Percentiles rank a stretch among this genome's conserved stretches.
phyloP scores from a whole-genome alignment of 2,888 invertebrate species.

The Cantharis flavilabris region DNA sequence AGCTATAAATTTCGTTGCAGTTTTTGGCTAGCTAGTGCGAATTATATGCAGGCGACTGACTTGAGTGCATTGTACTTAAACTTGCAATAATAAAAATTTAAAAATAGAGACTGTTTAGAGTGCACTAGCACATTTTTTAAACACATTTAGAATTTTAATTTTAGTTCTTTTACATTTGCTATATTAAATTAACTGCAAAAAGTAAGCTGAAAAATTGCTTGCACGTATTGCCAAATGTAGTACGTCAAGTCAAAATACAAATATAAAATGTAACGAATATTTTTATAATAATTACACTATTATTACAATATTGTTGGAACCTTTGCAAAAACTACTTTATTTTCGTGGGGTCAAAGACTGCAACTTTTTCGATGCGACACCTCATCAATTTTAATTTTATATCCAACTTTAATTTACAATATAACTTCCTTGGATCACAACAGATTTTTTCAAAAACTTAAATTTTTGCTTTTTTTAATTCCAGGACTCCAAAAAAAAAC shows the following conservation, averaged over 20 bases:
- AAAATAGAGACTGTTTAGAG: conserved; percentile 33
- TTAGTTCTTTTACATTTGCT: conserved; percentile 18
- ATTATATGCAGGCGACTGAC: conserved; percentile 24
- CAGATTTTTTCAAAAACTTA: too few species aligned
- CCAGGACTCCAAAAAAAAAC: too few species aligned
- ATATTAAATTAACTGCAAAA: not conserved
- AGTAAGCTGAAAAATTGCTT: not conserved
- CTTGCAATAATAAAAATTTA: conserved; percentile 30
- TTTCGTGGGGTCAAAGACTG: conserved; percentile 3
- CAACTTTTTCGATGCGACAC: not conserved
- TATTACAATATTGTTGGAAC: not conserved
- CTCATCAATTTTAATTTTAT: not conserved
- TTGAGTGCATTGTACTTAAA: conserved; percentile 33
- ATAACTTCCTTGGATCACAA: too few species aligned
- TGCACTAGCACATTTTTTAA: conserved; percentile 32
- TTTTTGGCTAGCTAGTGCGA: conserved; percentile 10
- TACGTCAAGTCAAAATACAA: not conserved
- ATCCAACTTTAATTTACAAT: too few species aligned
- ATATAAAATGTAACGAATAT: not conserved
- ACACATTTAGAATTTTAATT: conserved; percentile 33
- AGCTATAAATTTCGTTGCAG: conserved; percentile 11
- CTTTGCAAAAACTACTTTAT: not conserved
- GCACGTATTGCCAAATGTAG: conserved; percentile 1
- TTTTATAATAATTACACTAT: not conserved
- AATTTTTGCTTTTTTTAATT: too few species aligned